Evolutionary conservation across 2,113 vertebrate genomes (phyloP).

Genomic region (Zosterops japonicus): DNA sequence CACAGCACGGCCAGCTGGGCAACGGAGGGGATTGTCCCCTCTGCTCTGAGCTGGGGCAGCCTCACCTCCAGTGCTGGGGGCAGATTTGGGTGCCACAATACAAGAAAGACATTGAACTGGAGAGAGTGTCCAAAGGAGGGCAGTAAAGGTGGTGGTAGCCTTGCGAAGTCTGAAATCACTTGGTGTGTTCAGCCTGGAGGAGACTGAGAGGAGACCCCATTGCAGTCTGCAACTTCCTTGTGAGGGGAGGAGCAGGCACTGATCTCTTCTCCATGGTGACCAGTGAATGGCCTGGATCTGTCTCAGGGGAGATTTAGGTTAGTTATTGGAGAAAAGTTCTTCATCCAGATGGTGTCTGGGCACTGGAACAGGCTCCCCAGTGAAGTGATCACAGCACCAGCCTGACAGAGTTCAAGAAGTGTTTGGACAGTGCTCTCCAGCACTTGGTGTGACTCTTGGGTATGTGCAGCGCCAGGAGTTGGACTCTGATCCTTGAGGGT

Average conservation of each 20-base stretch:
- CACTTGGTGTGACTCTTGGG: background rate
- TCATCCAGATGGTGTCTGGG: rapidly evolving
- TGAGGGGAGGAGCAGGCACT: background rate
- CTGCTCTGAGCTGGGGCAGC: background rate
- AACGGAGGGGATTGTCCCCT: background rate
- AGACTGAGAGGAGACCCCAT: background rate
- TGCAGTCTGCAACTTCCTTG: background rate
- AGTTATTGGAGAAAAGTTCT: rapidly evolving
- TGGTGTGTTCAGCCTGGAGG: background rate
- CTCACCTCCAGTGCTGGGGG: background rate
- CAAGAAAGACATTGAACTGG: rapidly evolving
- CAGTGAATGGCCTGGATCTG: background rate
- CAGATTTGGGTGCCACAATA: rapidly evolving
- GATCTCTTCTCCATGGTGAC: background rate
- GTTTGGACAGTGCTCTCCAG: rapidly evolving
- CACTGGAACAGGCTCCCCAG: background rate
- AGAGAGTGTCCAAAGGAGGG: background rate
- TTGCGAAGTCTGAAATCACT: background rate
- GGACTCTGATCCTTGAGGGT: background rate
- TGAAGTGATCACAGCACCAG: rapidly evolving
- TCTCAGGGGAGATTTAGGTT: background rate
- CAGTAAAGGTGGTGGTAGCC: rapidly evolving
- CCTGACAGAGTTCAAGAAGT: background rate
- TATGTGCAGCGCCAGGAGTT: background rate
- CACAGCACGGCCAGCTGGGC: background rate